Evolutionary conservation across 2,888 invertebrate species (phyloP).

Genomic region (Pristionchus exspectatus): DNA sequence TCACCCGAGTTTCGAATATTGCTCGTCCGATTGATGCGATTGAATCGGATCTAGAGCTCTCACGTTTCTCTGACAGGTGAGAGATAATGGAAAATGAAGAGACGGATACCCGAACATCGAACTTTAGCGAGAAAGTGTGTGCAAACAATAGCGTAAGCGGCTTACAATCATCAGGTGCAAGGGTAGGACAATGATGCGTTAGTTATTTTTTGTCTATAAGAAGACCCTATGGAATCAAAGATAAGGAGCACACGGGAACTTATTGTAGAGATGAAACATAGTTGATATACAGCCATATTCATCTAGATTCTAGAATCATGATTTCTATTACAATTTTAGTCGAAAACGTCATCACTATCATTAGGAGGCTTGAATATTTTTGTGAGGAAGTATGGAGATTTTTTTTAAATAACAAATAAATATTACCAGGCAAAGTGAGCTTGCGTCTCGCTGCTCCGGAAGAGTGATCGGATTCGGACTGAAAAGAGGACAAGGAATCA

Average conservation of each 20-base stretch:
- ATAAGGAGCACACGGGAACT: background rate
- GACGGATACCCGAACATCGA: too few species aligned
- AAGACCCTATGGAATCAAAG: background rate
- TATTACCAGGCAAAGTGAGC: conserved; percentile 36
- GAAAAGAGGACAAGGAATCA: background rate
- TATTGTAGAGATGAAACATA: too few species aligned
- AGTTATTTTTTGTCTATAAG: background rate
- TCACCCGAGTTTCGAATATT: background rate
- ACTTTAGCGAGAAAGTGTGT: background rate
- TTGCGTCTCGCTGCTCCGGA: background rate
- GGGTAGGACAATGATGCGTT: background rate
- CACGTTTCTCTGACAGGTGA: background rate
- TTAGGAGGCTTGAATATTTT: too few species aligned
- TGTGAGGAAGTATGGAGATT: too few species aligned
- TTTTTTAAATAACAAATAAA: background rate
- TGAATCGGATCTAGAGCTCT: background rate
- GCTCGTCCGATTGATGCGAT: background rate
- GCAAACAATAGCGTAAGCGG: background rate
- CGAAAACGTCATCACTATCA: too few species aligned
- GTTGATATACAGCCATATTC: too few species aligned
- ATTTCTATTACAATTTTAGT: too few species aligned
- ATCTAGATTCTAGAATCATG: too few species aligned
- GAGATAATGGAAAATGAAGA: background rate
- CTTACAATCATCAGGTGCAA: background rate
- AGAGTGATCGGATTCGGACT: conserved; percentile 49